These are phyloP conservation scores for Helicoverpa assulta DNA, from an alignment of 2,888 invertebrate species.

Conservation along the genomic window DNA sequence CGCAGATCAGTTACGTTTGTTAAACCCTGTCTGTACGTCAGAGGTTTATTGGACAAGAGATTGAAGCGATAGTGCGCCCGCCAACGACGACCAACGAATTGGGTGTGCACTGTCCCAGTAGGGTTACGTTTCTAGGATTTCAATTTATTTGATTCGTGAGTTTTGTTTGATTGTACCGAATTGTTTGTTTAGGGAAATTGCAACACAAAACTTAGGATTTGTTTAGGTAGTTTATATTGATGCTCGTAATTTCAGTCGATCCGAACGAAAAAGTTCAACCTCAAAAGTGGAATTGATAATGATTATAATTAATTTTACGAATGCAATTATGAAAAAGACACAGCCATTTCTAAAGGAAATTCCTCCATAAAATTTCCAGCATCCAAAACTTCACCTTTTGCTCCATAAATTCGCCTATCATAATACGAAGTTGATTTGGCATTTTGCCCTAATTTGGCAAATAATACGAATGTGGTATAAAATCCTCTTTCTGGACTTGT, in stretches of 20 bases:
- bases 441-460: slow-evolving; percentile 59
- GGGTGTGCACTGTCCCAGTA: slow-evolving; percentile 47
- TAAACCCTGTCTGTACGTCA: slow-evolving; percentile 81
- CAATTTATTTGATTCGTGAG: slow-evolving; percentile 45
- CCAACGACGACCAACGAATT: slow-evolving; percentile 75
- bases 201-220: not conserved
- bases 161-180: slow-evolving; percentile 27
- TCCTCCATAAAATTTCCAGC: not conserved
- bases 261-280: too few species aligned
- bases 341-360: not conserved
- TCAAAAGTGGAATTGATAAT: too few species aligned
- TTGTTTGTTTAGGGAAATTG: not conserved
- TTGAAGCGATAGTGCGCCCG: slow-evolving; percentile 83
- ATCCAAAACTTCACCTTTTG: slow-evolving; percentile 19
- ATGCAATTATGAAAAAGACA: not conserved
- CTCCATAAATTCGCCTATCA: slow-evolving; percentile 29
- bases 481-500: slow-evolving; percentile 55
- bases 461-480: slow-evolving; percentile 44
- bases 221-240: not conserved
- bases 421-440: slow-evolving; percentile 56
- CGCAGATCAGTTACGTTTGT: slow-evolving; percentile 82
- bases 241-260: too few species aligned
- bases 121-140: slow-evolving; percentile 57
- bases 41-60: slow-evolving; percentile 84
- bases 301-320: not conserved